These are phyloP conservation scores for Corapipo altera DNA, from an alignment of 2,113 vertebrate genomes.

Conservation along the genomic window DNA sequence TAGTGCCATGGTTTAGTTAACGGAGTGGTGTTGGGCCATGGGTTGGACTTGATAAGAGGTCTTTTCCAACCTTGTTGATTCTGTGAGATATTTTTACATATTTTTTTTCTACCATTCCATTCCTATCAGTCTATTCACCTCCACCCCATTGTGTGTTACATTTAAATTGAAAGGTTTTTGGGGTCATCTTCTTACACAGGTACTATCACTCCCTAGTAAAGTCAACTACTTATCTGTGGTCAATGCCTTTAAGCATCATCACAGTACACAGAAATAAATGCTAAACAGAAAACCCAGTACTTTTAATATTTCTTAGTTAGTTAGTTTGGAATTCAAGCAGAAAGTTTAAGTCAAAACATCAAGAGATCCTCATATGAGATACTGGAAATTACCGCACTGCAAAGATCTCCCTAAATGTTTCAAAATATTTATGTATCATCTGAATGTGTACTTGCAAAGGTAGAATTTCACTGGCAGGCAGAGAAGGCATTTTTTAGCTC, in stretches of 20 bases:
- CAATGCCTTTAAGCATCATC: neutral
- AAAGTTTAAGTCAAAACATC: neutral
- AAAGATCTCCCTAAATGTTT: neutral
- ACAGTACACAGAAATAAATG: neutral
- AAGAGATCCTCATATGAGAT: neutral
- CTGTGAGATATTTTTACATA: neutral
- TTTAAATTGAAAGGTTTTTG: neutral
- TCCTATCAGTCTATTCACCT: neutral
- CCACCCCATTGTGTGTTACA: neutral
- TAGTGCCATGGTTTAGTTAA: no score
- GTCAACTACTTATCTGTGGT: neutral
- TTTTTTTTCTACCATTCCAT: neutral
- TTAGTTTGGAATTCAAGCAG: neutral
- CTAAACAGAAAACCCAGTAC: neutral
- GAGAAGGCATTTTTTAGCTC: neutral
- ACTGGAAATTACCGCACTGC: neutral
- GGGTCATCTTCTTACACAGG: neutral
- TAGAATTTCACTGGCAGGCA: neutral
- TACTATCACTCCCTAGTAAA: neutral
- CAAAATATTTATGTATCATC: neutral
- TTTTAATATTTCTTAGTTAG: neutral
- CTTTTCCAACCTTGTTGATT: no score
- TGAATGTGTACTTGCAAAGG: neutral
- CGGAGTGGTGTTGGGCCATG: no score
- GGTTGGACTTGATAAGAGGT: no score